Conservation (phyloP, 2,888 invertebrate genomes). For the Ophion ellenae region DNA sequence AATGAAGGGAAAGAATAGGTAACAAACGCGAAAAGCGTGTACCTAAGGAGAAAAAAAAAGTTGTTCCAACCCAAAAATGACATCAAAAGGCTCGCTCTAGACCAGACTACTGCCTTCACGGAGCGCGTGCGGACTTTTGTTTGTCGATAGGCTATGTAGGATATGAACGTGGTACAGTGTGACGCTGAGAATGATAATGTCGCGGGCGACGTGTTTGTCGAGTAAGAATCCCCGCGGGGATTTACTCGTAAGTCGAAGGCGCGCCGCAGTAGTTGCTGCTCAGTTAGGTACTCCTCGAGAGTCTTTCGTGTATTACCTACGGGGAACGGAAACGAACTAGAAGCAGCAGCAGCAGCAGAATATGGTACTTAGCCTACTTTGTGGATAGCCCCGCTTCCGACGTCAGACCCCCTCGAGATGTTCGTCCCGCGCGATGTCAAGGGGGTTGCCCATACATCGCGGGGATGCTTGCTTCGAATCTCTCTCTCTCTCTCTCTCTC, state of each 20-base stretch:
- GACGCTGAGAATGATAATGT: conserved; percentile 42
- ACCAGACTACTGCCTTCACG: too few species aligned
- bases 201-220: conserved; percentile 48
- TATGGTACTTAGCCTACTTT: conserved; percentile 76
- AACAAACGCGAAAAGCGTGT: too few species aligned
- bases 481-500: neutral
- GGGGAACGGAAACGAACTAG: conserved; percentile 52
- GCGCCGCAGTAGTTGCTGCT: neutral
- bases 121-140: conserved; percentile 1
- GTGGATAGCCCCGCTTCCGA: conserved; percentile 71
- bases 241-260: conserved; percentile 45
- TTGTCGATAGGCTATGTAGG: neutral
- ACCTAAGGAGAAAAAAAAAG: too few species aligned
- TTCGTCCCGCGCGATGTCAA: conserved; percentile 54
- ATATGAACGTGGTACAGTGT: neutral
- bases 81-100: too few species aligned
- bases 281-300: conserved; percentile 27
- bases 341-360: conserved; percentile 56
- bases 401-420: conserved; percentile 64
- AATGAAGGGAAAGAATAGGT: too few species aligned
- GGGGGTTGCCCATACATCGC: conserved; percentile 47
- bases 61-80: too few species aligned
- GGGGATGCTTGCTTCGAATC: conserved; percentile 63
- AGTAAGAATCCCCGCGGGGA: conserved; percentile 38
- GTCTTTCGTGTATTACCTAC: conserved; percentile 47